Evolutionary conservation across 2,797 vertebrate genomes (phyloP).

Genomic region (Sebastolobus altivelis): DNA sequence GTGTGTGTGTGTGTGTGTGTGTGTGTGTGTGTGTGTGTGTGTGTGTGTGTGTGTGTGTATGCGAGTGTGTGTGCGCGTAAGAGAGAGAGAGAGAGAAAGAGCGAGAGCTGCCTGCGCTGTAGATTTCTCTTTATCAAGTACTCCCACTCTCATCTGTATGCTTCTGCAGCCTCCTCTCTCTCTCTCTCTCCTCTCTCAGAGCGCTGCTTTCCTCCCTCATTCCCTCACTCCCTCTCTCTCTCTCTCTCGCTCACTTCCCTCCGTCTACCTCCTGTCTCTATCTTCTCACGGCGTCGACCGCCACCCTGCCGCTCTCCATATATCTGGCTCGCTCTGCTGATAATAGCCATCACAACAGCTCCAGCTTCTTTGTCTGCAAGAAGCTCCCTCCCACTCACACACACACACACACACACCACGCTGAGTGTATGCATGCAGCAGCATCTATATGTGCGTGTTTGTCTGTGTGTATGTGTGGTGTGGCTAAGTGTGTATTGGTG

Average conservation of each 20-base stretch:
- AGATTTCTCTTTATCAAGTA: conserved; percentile 98
- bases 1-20: conserved; percentile 38
- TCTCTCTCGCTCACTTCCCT: conserved; percentile 51
- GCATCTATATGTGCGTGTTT: conserved; percentile 22
- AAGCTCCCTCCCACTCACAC: conserved; percentile 83
- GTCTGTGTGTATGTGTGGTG: neutral
- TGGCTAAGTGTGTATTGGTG: conserved; percentile 45
- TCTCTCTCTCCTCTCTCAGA: conserved; percentile 66
- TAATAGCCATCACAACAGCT: conserved; percentile 95
- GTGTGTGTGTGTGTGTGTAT: conserved; percentile 13
- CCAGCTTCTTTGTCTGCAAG: conserved; percentile 92
- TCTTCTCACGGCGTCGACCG: conserved; percentile 68
- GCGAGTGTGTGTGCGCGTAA: conserved; percentile 6
- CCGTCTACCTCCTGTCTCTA: conserved; percentile 70
- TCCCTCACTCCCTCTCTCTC: conserved; percentile 41
- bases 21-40: conserved; percentile 24
- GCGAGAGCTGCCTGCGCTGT: conserved; percentile 91
- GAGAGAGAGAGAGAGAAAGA: conserved; percentile 67
- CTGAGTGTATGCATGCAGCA: conserved; percentile 47
- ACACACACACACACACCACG: conserved; percentile 30
- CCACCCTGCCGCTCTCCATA: conserved; percentile 72
- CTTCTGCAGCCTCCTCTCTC: conserved; percentile 89
- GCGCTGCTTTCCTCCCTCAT: conserved; percentile 50
- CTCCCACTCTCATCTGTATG: conserved; percentile 99
- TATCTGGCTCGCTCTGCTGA: conserved; percentile 90